Percentiles rank a stretch among this genome's conserved stretches.
These are phyloP conservation scores for Hipparchia semele DNA, from an alignment of 2,888 invertebrate genomes.

Conservation along the genomic window DNA sequence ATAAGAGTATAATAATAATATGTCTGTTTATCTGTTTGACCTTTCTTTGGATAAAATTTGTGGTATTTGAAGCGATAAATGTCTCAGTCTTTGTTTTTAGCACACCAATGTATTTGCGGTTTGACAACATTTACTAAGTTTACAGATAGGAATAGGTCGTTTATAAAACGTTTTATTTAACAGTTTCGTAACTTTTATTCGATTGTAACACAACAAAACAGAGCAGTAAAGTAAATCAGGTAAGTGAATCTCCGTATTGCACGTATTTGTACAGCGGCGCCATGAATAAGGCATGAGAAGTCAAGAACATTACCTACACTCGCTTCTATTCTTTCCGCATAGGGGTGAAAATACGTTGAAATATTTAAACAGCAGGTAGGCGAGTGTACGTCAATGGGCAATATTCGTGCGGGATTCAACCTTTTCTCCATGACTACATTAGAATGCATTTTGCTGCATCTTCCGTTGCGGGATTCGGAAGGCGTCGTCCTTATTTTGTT, in stretches of 20 bases:
- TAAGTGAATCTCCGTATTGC: conserved; percentile 35
- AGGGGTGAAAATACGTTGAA: conserved; percentile 23
- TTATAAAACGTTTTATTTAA: neutral
- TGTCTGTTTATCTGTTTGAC: too few species aligned
- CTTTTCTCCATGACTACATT: conserved; percentile 23
- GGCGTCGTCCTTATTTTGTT: neutral
- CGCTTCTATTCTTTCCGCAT: conserved; percentile 4
- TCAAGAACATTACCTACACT: conserved; percentile 4
- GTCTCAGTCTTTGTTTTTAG: too few species aligned
- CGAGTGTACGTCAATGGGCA: conserved; percentile 26
- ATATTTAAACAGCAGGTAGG: conserved; percentile 4
- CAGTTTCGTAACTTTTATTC: conserved; percentile 7
- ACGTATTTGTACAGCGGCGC: conserved; percentile 29
- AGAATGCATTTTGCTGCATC: conserved; percentile 23
- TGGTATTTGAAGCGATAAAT: too few species aligned
- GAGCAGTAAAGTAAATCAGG: conserved; percentile 29
- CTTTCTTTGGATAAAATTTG: too few species aligned
- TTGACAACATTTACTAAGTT: too few species aligned
- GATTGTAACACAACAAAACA: conserved; percentile 14
- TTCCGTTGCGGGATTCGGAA: neutral
- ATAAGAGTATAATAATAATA: too few species aligned
- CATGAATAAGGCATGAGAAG: conserved; percentile 38
- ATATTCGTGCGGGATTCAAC: conserved; percentile 18
- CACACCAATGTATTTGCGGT: too few species aligned
- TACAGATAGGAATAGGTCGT: neutral